phyloP scores from a whole-genome alignment of 2,113 vertebrate species.

The Mionectes macconnelli region DNA sequence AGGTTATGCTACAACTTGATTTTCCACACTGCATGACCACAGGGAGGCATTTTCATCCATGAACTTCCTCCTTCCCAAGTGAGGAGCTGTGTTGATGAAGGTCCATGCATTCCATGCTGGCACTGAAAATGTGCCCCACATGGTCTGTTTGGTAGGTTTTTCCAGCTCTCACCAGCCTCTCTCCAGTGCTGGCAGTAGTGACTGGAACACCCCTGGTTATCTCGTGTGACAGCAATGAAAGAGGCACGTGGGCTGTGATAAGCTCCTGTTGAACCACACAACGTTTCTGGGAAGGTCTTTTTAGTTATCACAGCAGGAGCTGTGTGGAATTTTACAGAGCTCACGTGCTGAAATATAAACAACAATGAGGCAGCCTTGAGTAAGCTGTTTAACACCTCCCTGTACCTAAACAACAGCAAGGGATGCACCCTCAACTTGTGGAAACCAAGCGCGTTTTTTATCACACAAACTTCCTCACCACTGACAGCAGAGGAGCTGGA shows the following conservation, averaged over 20 bases:
- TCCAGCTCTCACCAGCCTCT: neutral
- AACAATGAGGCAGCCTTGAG: neutral
- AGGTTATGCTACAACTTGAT: neutral
- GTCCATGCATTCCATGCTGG: rapidly evolving
- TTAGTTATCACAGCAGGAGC: neutral
- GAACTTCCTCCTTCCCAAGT: neutral
- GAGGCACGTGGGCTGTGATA: neutral
- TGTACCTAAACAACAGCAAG: neutral
- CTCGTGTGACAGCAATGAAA: neutral
- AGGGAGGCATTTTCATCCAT: neutral
- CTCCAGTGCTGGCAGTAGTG: neutral
- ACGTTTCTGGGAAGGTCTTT: neutral
- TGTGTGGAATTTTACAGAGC: neutral
- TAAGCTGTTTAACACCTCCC: neutral
- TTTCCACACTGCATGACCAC: neutral
- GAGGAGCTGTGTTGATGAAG: neutral
- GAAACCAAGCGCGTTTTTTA: neutral
- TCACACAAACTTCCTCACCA: neutral
- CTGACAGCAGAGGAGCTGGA: neutral
- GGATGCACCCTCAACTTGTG: neutral
- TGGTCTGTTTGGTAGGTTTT: neutral
- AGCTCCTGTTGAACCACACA: neutral
- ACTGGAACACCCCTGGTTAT: neutral
- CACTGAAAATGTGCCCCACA: rapidly evolving
- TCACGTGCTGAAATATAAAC: neutral